Evolutionary conservation across 1,140 invertebrate genomes (phyloP), one percentile per base, ranked within the genome.

Genomic region (Zaprionus africanus): DNA sequence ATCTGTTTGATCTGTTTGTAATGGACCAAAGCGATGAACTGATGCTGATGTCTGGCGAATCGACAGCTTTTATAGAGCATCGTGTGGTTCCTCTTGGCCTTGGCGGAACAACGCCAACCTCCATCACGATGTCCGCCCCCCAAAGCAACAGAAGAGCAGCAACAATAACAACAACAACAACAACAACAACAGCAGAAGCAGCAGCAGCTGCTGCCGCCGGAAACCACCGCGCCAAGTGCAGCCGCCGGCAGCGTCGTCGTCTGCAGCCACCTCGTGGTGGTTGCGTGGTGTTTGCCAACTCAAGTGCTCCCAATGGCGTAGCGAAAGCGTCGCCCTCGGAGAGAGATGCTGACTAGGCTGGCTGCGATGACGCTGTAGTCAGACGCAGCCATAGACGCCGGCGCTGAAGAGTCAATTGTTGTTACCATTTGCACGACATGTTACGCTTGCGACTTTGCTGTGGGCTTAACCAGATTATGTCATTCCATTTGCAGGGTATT

Each of bases 41-140:
- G 85, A 90, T 90, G 86, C 60, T 58, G 24, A 49, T 49, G 54
- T 70, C 82, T 70, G 51, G 11, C 60, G 53, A 63, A 67, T 57
- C 49, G 51, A 57, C 54, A 58, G 75, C 76, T 90, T 90, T 85
- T 90, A 90, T 90, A 90, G 76, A 77, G 69, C 72, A 28, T 38
- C 58, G 62, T 15, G n/a, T 2, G 41, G 41, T 56, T 75, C 46
- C 71, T 31, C 54, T 28, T 76, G 66, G 66, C 76, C 76, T 78
- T 76, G 76, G 58, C 41, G 58, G 31, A 58, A 59, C 59, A 60
- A 43, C 64, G 58, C 64, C 68, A 64, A 5, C 1, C 43, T 7
- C 61, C 28, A 43, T 12, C 56, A 34, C 65, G 28, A 46, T 36
- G 53, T 24, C 57, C 53, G 31, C 34, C 67, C 26, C 17, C 24